Base-by-base conservation (phyloP, 2,797 vertebrate species). In the Aulostomus chinensis region DNA sequence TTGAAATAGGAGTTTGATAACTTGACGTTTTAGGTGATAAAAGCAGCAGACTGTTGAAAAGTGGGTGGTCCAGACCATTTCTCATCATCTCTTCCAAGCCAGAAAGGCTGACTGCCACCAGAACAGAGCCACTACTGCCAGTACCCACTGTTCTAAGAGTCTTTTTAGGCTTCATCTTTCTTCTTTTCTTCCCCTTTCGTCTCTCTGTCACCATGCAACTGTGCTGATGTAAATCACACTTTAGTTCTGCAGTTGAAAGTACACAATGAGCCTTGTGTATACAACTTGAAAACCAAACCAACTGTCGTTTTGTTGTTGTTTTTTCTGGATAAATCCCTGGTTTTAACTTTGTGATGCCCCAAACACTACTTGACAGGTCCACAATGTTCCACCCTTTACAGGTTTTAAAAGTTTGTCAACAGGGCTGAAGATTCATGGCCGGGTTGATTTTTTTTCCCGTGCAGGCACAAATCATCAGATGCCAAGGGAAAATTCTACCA, bases 231-330 rank as follows among this genome's bases (percentile, higher is more conserved):
- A 43, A 46, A 22, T 20, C 41, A 50, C 4, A 13, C 34, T 35
- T 60, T 25, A 26, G 18, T 54, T 24, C 38, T 60, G 38, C 47
- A 43, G 39, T 63, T 84, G 57, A 70, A 83, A 65, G 24, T 31
- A 70, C 30, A 66, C 61, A 78, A 76, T 79, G 42, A 60, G 61
- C 14, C 22, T 51, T 81, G 65, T 78, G 54, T 78, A 82, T 61
- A 69, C 76, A 76, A 63, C 41, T 37, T 37, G 57, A 86, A 83
- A 61, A 46, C 58, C n/a, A n/a, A n/a, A n/a, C n/a, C n/a, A n/a
- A n/a, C n/a, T n/a, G n/a, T n/a, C n/a, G n/a, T n/a, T n/a, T n/a
- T n/a, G n/a, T n/a, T n/a, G n/a, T n/a, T n/a, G n/a, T n/a, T 58
- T 65, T 48, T 30, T 57, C 57, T 56, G 38, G 55, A 52, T 75